phyloP scores from a whole-genome alignment of 1,140 invertebrate genomes.

The Mamestra configurata region DNA sequence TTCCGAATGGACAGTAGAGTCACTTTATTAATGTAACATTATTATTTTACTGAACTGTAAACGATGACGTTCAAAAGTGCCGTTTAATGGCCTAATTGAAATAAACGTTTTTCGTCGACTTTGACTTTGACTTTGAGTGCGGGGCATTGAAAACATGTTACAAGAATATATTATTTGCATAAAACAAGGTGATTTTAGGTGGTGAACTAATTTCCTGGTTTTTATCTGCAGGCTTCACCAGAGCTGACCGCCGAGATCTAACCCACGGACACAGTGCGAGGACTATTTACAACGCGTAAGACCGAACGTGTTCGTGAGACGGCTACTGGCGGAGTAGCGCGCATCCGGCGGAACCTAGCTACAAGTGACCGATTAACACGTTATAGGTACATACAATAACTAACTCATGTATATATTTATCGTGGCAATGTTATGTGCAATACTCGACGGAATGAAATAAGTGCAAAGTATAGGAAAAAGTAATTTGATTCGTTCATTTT shows the following conservation, averaged over 20 bases:
- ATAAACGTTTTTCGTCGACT: no score
- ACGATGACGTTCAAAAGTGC: no score
- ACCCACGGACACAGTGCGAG: slow-evolving; percentile 59
- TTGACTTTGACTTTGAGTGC: no score
- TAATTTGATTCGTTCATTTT: slow-evolving; percentile 58
- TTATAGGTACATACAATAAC: slow-evolving; percentile 55
- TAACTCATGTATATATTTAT: slow-evolving; percentile 67
- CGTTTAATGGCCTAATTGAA: no score
- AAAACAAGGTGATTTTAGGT: no score
- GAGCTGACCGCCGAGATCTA: slow-evolving; percentile 77
- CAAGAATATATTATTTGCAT: no score
- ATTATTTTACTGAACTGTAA: no score
- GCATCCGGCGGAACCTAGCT: slow-evolving; percentile 47
- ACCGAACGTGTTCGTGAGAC: slow-evolving; percentile 2
- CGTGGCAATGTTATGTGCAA: slow-evolving; percentile 70
- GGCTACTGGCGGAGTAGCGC: slow-evolving; percentile 8
- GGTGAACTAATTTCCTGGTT: background rate
- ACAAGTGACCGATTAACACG: slow-evolving; percentile 41
- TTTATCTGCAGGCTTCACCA: slow-evolving; percentile 66
- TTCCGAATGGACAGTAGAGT: no score
- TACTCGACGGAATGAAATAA: slow-evolving; percentile 61
- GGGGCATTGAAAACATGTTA: no score
- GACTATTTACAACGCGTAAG: slow-evolving; percentile 32
- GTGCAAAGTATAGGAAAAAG: slow-evolving; percentile 54
- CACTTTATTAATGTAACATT: no score